Evolutionary conservation across 2,113 vertebrate genomes (phyloP).

Genomic region (Plectropomus leopardus): DNA sequence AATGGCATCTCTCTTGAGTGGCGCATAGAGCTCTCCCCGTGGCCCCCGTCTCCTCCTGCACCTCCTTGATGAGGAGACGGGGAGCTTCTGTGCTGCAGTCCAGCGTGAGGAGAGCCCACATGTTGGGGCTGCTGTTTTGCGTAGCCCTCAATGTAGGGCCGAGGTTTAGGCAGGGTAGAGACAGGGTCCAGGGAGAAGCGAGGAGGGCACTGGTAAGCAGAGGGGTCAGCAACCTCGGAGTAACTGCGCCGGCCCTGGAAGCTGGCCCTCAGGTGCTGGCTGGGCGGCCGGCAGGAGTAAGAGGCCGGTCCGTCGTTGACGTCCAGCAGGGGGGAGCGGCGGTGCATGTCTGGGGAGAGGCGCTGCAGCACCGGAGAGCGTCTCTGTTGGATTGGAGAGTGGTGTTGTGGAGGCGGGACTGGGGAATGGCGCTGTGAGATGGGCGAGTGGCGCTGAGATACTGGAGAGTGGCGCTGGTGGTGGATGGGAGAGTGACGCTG

Average conservation of each 20-base stretch:
- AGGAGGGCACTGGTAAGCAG: conserved; percentile 89
- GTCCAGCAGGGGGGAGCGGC: conserved; percentile 86
- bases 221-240: conserved; percentile 93
- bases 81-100: conserved; percentile 74
- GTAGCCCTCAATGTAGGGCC: conserved; percentile 90
- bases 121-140: conserved; percentile 82
- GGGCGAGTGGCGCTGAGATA: conserved; percentile 91
- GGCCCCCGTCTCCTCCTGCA: conserved; percentile 76
- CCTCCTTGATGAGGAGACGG: conserved; percentile 66
- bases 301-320: conserved; percentile 87
- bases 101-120: conserved; percentile 63
- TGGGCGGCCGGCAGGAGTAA: conserved; percentile 90
- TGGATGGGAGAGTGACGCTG: conserved; percentile 89
- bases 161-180: conserved; percentile 93
- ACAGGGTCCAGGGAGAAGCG: conserved; percentile 91
- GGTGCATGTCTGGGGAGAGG: conserved; percentile 87
- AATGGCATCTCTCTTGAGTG: conserved; percentile 90
- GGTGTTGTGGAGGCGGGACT: conserved; percentile 79
- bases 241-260: conserved; percentile 97
- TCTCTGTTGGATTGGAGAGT: conserved; percentile 88
- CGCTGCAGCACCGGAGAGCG: conserved; percentile 89
- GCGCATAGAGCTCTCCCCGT: conserved; percentile 80
- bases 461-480: conserved; percentile 86
- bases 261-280: conserved; percentile 92
- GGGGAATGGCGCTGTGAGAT: conserved; percentile 86